Evolutionary conservation across 2,888 invertebrate genomes (phyloP).

Genomic region (Trissolcus brochymenae): DNA sequence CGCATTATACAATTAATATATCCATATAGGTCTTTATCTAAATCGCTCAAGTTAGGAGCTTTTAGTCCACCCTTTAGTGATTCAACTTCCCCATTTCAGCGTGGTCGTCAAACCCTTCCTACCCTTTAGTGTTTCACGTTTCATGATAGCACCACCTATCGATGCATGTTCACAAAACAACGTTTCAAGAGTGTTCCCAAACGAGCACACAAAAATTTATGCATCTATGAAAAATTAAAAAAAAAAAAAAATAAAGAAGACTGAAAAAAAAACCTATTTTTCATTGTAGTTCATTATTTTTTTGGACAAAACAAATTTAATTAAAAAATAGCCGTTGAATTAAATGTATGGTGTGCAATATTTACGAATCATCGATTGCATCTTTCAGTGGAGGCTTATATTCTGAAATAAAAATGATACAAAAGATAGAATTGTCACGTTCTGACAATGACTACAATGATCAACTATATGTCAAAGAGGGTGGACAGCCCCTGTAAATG

Average conservation of each 20-base stretch:
- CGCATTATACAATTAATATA: conserved; percentile 65
- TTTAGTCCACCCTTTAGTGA: conserved; percentile 64
- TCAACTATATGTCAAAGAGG: conserved; percentile 66
- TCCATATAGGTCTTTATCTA: conserved; percentile 63
- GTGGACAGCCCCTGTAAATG: conserved; percentile 57
- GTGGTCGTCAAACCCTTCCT: conserved; percentile 51
- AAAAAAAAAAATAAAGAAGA: no score
- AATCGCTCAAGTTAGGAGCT: conserved; percentile 65
- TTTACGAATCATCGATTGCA: no score
- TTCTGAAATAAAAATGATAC: no score
- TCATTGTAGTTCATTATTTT: no score
- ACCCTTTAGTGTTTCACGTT: conserved; percentile 43
- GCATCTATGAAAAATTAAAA: no score
- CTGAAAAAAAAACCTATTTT: no score
- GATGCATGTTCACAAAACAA: conserved; percentile 4
- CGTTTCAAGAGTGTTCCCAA: background rate
- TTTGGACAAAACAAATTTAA: no score
- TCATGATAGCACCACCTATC: conserved; percentile 42
- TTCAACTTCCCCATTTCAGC: conserved; percentile 58
- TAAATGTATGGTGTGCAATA: no score
- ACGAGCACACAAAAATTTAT: no score
- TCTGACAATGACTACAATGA: conserved; percentile 71
- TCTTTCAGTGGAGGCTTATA: no score
- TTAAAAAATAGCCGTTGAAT: no score
- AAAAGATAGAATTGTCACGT: conserved; percentile 65